These are phyloP conservation scores for Sprattus sprattus DNA, from an alignment of 2,113 vertebrate species.

Conservation along the genomic window DNA sequence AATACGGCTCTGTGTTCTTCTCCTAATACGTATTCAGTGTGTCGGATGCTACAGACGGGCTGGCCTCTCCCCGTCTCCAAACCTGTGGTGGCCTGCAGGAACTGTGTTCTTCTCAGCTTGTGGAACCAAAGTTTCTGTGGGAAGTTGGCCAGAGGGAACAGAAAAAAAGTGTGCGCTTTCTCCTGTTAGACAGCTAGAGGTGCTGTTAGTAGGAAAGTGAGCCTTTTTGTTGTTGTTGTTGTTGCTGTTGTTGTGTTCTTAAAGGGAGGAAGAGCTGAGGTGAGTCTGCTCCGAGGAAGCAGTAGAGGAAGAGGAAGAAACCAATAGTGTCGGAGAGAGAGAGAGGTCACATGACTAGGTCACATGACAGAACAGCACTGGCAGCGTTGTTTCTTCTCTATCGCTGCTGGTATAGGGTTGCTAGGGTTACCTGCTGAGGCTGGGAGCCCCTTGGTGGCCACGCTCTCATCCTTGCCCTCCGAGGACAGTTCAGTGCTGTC, in stretches of 20 bases:
- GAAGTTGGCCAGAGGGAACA: slow-evolving; percentile 44
- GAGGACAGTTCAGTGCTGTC: slow-evolving; percentile 96
- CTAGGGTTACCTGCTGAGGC: slow-evolving; percentile 87
- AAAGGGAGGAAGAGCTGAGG: slow-evolving; percentile 67
- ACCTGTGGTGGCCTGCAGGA: slow-evolving; percentile 21
- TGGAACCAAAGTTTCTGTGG: slow-evolving; percentile 37
- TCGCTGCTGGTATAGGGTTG: too few species aligned
- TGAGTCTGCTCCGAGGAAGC: slow-evolving; percentile 64
- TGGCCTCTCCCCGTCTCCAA: neutral
- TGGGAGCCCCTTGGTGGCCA: slow-evolving; percentile 80
- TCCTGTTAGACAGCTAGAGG: slow-evolving; percentile 67
- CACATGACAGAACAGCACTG: slow-evolving; percentile 99
- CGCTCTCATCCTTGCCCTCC: slow-evolving; percentile 89
- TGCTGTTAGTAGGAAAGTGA: slow-evolving; percentile 86
- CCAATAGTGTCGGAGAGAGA: slow-evolving; percentile 57
- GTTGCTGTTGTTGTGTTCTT: slow-evolving; percentile 28
- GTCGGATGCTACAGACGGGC: slow-evolving; percentile 29
- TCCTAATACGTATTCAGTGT: neutral
- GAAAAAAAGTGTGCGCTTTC: slow-evolving; percentile 24
- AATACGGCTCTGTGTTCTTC: neutral
- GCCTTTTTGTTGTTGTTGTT: slow-evolving; percentile 56
- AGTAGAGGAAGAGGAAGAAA: slow-evolving; percentile 55
- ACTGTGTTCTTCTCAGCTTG: slow-evolving; percentile 34
- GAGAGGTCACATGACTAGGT: slow-evolving; percentile 86
- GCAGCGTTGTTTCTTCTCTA: slow-evolving; percentile 99